phyloP scores from a whole-genome alignment of 2,113 vertebrate species.

The Copsychus sechellarum region DNA sequence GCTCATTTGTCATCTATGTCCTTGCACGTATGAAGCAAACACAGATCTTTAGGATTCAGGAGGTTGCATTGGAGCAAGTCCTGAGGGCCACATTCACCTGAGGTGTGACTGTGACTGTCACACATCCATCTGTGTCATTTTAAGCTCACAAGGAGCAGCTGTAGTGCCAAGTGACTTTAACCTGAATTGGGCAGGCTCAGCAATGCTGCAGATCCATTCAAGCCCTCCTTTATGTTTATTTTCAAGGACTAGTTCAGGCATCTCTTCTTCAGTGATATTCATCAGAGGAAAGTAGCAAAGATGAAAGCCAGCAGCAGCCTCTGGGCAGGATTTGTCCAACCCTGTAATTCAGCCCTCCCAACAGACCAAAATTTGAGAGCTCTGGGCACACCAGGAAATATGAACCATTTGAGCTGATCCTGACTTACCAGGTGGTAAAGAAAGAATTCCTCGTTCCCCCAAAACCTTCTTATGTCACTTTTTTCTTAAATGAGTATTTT shows the following conservation, averaged over 20 bases:
- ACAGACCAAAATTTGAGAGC: background rate
- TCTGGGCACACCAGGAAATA: background rate
- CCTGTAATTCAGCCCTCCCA: conserved; percentile 7
- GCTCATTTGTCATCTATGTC: background rate
- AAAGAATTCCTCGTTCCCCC: background rate
- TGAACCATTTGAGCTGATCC: background rate
- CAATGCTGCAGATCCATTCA: background rate
- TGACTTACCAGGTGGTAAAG: background rate
- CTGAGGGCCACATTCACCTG: background rate
- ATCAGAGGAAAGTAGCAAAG: background rate
- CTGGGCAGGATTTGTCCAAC: conserved; percentile 58
- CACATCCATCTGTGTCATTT: background rate
- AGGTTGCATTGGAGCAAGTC: background rate
- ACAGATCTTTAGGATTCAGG: background rate
- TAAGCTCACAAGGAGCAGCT: background rate
- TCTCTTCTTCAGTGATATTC: background rate
- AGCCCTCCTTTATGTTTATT: background rate
- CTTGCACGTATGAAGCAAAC: background rate
- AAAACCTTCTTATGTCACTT: background rate
- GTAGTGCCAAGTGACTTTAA: background rate
- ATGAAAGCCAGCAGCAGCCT: conserved; percentile 35
- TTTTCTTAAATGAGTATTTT: background rate
- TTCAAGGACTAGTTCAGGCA: background rate
- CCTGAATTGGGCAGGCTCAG: background rate
- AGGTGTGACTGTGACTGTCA: background rate